phyloP scores from a whole-genome alignment of 2,888 invertebrate genomes.

The Masnerella sp. region DNA sequence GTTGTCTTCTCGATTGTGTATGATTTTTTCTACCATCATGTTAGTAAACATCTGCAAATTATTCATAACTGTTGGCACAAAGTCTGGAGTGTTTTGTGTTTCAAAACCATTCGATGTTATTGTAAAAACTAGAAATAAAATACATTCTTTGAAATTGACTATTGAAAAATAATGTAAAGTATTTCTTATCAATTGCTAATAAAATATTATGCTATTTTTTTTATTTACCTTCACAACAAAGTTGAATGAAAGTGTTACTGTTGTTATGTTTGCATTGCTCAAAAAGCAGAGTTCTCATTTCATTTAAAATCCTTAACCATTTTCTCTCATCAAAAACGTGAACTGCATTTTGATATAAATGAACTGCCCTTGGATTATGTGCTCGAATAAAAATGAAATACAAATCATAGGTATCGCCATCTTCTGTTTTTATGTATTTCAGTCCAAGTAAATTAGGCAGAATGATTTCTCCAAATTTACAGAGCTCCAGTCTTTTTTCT shows the following conservation, averaged over 20 bases:
- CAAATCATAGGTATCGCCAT: constrained; percentile 77
- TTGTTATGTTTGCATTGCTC: constrained; percentile 68
- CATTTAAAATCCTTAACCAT: constrained; percentile 77
- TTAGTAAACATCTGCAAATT: constrained; percentile 34
- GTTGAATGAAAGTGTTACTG: constrained; percentile 64
- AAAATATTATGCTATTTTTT: too few species aligned
- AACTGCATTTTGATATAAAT: constrained; percentile 71
- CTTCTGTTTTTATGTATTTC: constrained; percentile 74
- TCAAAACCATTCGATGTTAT: constrained; percentile 43
- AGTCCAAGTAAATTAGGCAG: constrained; percentile 72
- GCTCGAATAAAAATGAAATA: constrained; percentile 79
- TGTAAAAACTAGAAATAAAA: constrained; percentile 38
- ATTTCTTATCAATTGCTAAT: too few species aligned
- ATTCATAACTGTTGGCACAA: constrained; percentile 42
- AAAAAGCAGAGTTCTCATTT: constrained; percentile 74
- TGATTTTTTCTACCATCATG: constrained; percentile 12
- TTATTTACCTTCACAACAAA: constrained; percentile 74
- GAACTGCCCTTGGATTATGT: constrained; percentile 79
- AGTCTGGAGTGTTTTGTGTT: constrained; percentile 12
- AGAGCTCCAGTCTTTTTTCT: constrained; percentile 79
- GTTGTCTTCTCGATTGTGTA: constrained; percentile 68
- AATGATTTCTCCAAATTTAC: constrained; percentile 79
- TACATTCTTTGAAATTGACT: background rate
- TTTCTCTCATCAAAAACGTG: constrained; percentile 76
- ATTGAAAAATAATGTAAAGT: too few species aligned